Conservation (phyloP, 2,797 vertebrate species). For the Pseudomugil tenellus region DNA sequence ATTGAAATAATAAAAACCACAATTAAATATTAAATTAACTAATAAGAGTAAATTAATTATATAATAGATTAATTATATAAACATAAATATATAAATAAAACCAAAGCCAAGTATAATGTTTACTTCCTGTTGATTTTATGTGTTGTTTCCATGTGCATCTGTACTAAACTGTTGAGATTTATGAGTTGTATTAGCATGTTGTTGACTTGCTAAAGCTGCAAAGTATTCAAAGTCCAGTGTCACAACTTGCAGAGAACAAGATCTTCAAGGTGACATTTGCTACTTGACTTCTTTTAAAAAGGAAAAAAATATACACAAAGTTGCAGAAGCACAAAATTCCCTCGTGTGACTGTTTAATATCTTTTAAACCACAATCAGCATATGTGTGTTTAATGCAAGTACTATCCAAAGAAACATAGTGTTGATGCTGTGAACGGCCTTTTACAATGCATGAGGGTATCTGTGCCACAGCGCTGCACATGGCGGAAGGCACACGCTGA, state of each 20-base stretch:
- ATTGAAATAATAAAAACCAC: no score
- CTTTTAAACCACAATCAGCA: slow-evolving; percentile 11
- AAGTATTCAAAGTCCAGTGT: background rate
- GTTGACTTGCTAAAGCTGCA: background rate
- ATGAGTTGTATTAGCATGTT: background rate
- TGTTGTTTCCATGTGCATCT: background rate
- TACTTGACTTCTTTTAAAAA: background rate
- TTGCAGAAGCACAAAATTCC: background rate
- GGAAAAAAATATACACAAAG: background rate
- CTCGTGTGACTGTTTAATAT: slow-evolving; percentile 2
- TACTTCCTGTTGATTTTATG: background rate
- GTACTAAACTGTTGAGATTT: background rate
- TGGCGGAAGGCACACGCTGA: slow-evolving; percentile 46
- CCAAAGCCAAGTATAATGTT: background rate
- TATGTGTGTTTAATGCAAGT: slow-evolving; percentile 11
- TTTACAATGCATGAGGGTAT: slow-evolving; percentile 59
- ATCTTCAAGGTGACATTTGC: background rate
- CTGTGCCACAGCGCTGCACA: slow-evolving; percentile 71
- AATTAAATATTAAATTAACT: no score
- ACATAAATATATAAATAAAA: no score
- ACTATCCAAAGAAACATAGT: slow-evolving; percentile 39
- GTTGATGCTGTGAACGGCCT: slow-evolving; percentile 39
- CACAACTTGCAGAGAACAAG: background rate
- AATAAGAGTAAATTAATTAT: no score
- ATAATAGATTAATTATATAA: no score